phyloP scores from a whole-genome alignment of 2,797 vertebrate genomes.

The Oreochromis grahami region DNA sequence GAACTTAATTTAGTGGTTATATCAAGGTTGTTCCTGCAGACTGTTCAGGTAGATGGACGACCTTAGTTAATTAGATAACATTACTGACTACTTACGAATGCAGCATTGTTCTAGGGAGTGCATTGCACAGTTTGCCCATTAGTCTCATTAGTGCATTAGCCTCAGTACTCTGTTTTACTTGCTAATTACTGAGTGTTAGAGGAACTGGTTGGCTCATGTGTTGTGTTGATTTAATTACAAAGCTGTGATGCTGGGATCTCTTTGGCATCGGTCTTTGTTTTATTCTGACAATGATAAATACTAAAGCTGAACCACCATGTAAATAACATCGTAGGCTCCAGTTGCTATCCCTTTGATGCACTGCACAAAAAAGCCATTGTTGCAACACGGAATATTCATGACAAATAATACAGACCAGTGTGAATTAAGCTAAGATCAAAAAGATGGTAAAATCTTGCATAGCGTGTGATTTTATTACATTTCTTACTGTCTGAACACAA shows the following conservation, averaged over 20 bases:
- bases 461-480: not conserved
- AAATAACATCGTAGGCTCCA: not conserved
- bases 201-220: not conserved
- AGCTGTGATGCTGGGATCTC: not conserved
- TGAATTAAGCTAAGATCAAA: not conserved
- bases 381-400: not conserved
- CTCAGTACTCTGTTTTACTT: not conserved
- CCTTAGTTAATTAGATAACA: not conserved
- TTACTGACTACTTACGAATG: not conserved
- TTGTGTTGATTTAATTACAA: not conserved
- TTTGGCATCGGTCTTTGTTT: not conserved
- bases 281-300: not conserved
- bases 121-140: not conserved
- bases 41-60: not conserved
- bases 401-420: not conserved
- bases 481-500: not conserved
- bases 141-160: not conserved
- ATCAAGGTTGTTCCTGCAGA: not conserved
- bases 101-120: not conserved
- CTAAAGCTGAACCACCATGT: not conserved
- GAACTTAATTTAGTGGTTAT: not conserved
- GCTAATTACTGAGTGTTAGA: not conserved
- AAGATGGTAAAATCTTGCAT: not conserved
- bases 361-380: not conserved
- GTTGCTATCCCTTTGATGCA: not conserved